Percentiles rank a stretch among this genome's conserved stretches.
These are phyloP conservation scores for Monochamus alternatus DNA, from an alignment of 2,888 invertebrate genomes.

Conservation along the genomic window DNA sequence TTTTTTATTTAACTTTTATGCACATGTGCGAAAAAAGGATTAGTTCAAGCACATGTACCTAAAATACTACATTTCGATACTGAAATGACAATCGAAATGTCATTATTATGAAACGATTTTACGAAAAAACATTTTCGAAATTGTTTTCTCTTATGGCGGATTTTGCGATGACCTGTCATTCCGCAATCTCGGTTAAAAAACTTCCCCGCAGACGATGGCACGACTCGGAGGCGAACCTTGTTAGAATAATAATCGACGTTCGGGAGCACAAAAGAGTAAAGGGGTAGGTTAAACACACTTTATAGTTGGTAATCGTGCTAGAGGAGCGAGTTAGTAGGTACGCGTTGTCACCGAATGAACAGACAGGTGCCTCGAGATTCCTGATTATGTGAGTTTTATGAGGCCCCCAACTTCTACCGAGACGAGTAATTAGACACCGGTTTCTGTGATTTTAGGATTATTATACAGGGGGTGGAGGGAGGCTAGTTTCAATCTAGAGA, in stretches of 20 bases:
- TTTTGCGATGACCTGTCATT: too few relatives aligned
- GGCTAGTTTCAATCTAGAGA: too few relatives aligned
- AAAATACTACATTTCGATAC: too few relatives aligned
- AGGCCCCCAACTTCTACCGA: constrained; percentile 45
- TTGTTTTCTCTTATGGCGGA: too few relatives aligned
- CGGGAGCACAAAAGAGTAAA: constrained; percentile 7
- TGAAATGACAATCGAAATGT: too few relatives aligned
- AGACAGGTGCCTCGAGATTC: constrained; percentile 54
- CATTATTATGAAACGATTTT: too few relatives aligned
- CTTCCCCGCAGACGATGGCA: too few relatives aligned
- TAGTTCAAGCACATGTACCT: too few relatives aligned
- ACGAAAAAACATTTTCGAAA: too few relatives aligned
- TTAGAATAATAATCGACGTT: constrained; percentile 21
- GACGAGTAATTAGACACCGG: constrained; percentile 51
- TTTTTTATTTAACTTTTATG: too few relatives aligned
- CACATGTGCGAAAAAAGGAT: too few relatives aligned
- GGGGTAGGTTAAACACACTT: constrained; percentile 42
- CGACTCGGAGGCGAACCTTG: background rate
- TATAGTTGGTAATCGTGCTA: constrained; percentile 49
- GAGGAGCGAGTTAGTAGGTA: constrained; percentile 45
- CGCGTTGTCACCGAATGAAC: constrained; percentile 53
- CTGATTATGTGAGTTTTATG: constrained; percentile 54
- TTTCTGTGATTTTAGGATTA: constrained; percentile 28
- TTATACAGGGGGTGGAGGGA: background rate
- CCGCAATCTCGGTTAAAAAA: too few relatives aligned